A percentile compares a stretch with the other conserved stretches of the same genome.
Conservation (phyloP, 2,797 vertebrate genomes). For the Vireo griseus region DNA sequence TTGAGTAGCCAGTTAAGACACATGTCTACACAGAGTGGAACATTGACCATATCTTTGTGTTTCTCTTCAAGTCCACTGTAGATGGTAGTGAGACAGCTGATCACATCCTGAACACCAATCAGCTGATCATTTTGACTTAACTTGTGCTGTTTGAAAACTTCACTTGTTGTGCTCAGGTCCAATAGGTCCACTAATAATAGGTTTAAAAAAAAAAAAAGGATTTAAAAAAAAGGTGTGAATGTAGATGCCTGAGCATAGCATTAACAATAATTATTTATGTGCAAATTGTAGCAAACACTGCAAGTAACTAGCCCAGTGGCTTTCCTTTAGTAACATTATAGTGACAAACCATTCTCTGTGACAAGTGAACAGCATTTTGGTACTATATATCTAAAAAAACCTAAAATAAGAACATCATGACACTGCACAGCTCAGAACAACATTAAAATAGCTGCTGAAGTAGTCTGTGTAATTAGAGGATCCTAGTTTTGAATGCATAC, state of each 20-base stretch:
- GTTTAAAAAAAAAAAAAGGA: neutral
- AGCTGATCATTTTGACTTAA: constrained; percentile 88
- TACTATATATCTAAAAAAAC: neutral
- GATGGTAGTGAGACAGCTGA: constrained; percentile 90
- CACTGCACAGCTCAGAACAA: neutral
- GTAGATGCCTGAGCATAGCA: neutral
- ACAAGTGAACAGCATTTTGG: neutral
- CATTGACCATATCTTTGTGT: constrained; percentile 92
- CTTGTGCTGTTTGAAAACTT: constrained; percentile 91
- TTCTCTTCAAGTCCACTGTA: constrained; percentile 93
- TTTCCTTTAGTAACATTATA: neutral
- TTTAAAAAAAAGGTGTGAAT: neutral
- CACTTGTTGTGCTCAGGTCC: constrained; percentile 88
- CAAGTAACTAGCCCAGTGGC: neutral
- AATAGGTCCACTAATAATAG: constrained; percentile 86
- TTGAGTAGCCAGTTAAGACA: constrained; percentile 98
- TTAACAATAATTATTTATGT: neutral
- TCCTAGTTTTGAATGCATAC: neutral
- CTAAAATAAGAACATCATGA: neutral
- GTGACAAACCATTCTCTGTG: neutral
- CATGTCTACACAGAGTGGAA: constrained; percentile 95
- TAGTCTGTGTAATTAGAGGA: neutral
- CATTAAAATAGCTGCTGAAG: neutral
- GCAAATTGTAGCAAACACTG: neutral
- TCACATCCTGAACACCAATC: constrained; percentile 88